These are phyloP conservation scores for Adelognathus sp. DNA, from an alignment of 2,888 invertebrate species.

Conservation along the genomic window DNA sequence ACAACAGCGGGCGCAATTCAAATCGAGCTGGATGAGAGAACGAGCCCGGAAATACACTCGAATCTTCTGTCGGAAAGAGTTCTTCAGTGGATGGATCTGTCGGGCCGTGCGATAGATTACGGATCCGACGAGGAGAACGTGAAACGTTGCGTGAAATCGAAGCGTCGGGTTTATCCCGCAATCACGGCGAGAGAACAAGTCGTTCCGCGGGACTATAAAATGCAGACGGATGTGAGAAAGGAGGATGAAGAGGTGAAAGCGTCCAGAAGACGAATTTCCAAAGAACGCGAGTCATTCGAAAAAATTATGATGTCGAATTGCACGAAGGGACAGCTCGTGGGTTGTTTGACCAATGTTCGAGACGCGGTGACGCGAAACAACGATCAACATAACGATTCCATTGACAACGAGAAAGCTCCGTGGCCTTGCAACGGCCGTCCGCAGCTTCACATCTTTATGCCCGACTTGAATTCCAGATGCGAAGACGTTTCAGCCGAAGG, in stretches of 20 bases:
- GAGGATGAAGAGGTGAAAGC: neutral
- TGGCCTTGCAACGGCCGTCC: slow-evolving; percentile 69
- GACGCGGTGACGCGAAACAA: neutral
- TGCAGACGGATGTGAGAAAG: slow-evolving; percentile 55
- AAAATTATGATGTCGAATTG: slow-evolving; percentile 23
- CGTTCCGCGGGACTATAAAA: slow-evolving; percentile 62
- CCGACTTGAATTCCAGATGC: slow-evolving; percentile 68
- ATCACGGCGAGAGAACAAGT: slow-evolving; percentile 54
- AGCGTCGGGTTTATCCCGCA: neutral
- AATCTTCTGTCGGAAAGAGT: slow-evolving; percentile 87
- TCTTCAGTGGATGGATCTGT: slow-evolving; percentile 90
- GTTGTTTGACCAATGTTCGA: neutral
- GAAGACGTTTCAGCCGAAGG: slow-evolving; percentile 71
- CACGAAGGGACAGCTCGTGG: slow-evolving; percentile 5
- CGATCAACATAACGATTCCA: slow-evolving; percentile 23
- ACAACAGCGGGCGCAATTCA: too few species aligned
- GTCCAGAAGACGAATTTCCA: slow-evolving; percentile 4
- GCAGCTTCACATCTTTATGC: slow-evolving; percentile 82
- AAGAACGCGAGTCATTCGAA: slow-evolving; percentile 23
- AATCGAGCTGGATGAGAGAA: neutral
- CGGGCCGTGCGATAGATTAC: slow-evolving; percentile 82
- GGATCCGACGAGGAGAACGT: slow-evolving; percentile 36
- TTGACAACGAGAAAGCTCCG: slow-evolving; percentile 29
- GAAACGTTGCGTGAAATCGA: neutral
- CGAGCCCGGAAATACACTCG: slow-evolving; percentile 49